Conservation (phyloP, 2,888 invertebrate genomes). For the Geophilus truncorum region DNA sequence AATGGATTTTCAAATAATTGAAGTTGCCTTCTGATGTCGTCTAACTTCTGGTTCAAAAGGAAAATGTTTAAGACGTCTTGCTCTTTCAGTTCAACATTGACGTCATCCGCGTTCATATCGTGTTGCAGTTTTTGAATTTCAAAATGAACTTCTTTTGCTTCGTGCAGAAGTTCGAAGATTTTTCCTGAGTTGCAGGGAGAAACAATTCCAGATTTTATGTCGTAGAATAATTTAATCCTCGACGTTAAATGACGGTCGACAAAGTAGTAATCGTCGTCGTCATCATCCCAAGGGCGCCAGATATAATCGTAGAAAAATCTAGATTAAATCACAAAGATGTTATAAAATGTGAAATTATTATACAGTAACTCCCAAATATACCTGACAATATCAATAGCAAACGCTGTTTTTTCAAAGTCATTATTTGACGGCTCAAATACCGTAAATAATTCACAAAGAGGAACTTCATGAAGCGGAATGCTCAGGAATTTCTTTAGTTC, state of each 20-base stretch:
- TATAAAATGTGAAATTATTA: not conserved
- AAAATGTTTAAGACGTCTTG: slow-evolving; percentile 39
- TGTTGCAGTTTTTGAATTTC: slow-evolving; percentile 34
- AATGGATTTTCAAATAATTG: slow-evolving; percentile 41
- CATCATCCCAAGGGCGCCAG: slow-evolving; percentile 42
- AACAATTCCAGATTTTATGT: not conserved
- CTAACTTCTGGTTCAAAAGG: slow-evolving; percentile 38
- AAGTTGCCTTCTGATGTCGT: slow-evolving; percentile 40
- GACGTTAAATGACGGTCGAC: slow-evolving; percentile 38
- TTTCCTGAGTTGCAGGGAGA: not conserved
- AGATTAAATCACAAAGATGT: no score
- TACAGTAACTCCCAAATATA: slow-evolving; percentile 13
- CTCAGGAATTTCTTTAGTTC: slow-evolving; percentile 30
- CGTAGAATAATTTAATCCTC: slow-evolving; percentile 39
- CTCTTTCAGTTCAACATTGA: slow-evolving; percentile 40
- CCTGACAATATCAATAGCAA: slow-evolving; percentile 40
- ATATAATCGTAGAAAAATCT: slow-evolving; percentile 41
- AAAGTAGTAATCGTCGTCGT: slow-evolving; percentile 39
- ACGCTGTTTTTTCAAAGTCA: slow-evolving; percentile 40
- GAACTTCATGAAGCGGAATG: slow-evolving; percentile 35
- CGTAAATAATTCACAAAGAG: slow-evolving; percentile 40
- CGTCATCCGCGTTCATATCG: slow-evolving; percentile 39
- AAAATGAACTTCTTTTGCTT: not conserved
- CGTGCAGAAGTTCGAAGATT: not conserved
- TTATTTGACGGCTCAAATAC: slow-evolving; percentile 39